Base-by-base conservation (phyloP, 64 coral and sea anemone species). In the Montipora foliosa region DNA sequence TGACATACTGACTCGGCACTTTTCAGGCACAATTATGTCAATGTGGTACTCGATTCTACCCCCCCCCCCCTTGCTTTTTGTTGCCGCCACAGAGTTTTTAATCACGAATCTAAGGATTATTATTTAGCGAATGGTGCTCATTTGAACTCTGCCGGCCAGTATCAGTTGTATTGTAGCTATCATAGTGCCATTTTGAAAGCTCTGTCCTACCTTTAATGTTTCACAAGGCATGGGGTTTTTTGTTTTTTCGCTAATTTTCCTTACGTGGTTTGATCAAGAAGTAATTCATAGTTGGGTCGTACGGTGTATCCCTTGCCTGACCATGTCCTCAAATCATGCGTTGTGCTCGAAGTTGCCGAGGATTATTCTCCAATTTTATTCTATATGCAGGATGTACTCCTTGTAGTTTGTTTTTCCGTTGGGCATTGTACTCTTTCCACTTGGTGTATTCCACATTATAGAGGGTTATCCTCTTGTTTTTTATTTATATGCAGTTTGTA, bases 91-190 rank as follows among this genome's bases (percentile, higher is more conserved):
- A 10, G 13, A 64, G 60, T 64, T 64, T 64, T 64, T 64, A 64
- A 64, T 64, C 60, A 64, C 14, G 8, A 0, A 64, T 7, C 60
- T 64, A 64, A 64, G 60, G 14, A 64, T 64, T 64, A 64, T 64
- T 55, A 55, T 55, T 55, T 55, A 55, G 5, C 52, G 52, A 10
- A 55, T 10, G 52, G 79, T 14, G 79, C 55, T 82, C 79, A 82
- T 53, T 2, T 82, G 1, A 61, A 82, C 50, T 22, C 20, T 17
- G 79, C 3, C 15, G 79, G 79, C 8, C 79, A 82, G 21, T 82
- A 82, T 53, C 79, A 82, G 3, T 82, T 82, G 79, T 82, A 82
- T 52, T 49, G 48, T 55, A 82, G 79, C 25, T 82, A 57, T 82
- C 8, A 10, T 55, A 10, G 5, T 1, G 1, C 52, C 52, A 55